Conservation (phyloP, 1,140 invertebrate genomes). For the Aradophagus sp. region DNA sequence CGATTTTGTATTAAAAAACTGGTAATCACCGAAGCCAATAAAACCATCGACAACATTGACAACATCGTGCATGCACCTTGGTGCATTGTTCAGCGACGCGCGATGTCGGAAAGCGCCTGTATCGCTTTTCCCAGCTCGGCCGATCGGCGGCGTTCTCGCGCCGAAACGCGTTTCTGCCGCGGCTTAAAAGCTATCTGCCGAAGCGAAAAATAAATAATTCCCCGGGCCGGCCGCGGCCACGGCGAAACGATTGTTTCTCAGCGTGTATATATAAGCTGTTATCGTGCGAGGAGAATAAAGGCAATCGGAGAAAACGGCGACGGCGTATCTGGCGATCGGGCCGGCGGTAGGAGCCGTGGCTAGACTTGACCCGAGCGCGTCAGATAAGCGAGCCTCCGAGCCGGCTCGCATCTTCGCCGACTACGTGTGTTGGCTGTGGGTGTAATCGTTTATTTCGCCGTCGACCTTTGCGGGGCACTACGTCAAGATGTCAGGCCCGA, state of each 20-base stretch:
- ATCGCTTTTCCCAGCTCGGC: no score
- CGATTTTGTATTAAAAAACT: no score
- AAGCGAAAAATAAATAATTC: conserved; percentile 6
- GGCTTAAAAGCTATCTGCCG: no score
- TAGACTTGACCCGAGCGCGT: conserved; percentile 54
- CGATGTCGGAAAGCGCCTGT: no score
- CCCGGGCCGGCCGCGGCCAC: background rate
- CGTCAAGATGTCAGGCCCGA: conserved; percentile 75
- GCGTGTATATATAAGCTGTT: conserved; percentile 42
- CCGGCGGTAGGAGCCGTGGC: conserved; percentile 33
- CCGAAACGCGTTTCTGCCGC: no score
- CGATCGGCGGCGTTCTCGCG: no score
- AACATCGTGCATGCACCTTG: no score
- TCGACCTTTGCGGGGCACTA: conserved; percentile 74
- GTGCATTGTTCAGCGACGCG: no score
- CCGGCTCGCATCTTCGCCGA: conserved; percentile 38
- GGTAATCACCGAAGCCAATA: no score
- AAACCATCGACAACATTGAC: no score
- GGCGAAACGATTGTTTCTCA: conserved; percentile 41
- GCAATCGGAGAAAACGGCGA: conserved; percentile 55
- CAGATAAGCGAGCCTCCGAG: conserved; percentile 38
- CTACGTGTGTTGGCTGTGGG: conserved; percentile 56
- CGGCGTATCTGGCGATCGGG: conserved; percentile 55
- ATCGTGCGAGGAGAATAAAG: conserved; percentile 50
- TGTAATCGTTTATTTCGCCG: conserved; percentile 74